A percentile compares a stretch with the other conserved stretches of the same genome.
These are phyloP conservation scores for Rhinogobius similis DNA, from an alignment of 2,113 vertebrate genomes.

Conservation along the genomic window DNA sequence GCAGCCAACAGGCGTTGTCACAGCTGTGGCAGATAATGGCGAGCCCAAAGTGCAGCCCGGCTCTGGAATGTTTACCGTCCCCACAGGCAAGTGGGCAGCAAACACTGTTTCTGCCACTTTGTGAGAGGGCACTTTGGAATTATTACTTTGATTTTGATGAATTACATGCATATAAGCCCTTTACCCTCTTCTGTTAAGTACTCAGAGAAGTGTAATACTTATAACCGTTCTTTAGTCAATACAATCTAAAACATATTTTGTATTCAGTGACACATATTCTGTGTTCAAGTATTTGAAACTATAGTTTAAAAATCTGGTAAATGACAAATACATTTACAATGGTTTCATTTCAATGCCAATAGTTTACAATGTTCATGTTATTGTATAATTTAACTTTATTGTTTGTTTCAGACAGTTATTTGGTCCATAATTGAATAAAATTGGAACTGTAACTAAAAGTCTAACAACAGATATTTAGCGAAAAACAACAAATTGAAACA, in stretches of 20 bases:
- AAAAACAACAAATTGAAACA: neutral
- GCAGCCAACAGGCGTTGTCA: conserved; percentile 80
- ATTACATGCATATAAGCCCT: conserved; percentile 72
- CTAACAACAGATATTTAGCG: neutral
- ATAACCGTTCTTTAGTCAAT: conserved; percentile 40
- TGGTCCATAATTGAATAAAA: too few relatives aligned
- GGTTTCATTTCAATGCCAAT: neutral
- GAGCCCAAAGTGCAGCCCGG: conserved; percentile 77
- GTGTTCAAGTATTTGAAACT: neutral
- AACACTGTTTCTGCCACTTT: conserved; percentile 82
- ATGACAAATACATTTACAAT: neutral
- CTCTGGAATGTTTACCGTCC: conserved; percentile 90
- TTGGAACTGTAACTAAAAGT: too few relatives aligned
- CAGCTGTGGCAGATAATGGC: conserved; percentile 85
- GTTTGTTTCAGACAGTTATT: too few relatives aligned
- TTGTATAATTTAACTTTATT: too few relatives aligned
- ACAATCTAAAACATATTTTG: conserved; percentile 54
- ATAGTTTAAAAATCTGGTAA: neutral
- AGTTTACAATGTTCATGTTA: too few relatives aligned
- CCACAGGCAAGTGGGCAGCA: conserved; percentile 84
- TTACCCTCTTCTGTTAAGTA: conserved; percentile 51
- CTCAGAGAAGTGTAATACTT: conserved; percentile 1
- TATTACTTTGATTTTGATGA: conserved; percentile 79
- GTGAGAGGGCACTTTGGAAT: conserved; percentile 70
- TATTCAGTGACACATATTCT: neutral